These are phyloP conservation scores for Meleagris gallopavo DNA, from an alignment of 2,113 vertebrate genomes.

Conservation along the genomic window DNA sequence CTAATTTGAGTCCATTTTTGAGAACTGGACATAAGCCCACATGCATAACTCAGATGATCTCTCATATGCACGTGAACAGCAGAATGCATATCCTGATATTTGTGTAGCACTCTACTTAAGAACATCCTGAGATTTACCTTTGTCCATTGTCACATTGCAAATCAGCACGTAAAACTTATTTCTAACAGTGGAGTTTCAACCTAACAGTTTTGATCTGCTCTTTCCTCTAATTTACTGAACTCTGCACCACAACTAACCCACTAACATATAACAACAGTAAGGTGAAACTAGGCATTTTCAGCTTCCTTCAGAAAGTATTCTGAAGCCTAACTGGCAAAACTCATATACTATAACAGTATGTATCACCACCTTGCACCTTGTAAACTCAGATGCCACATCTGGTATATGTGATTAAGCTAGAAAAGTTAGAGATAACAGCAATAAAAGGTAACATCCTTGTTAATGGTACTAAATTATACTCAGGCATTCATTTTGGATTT, in stretches of 20 bases:
- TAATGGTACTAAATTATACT: background rate
- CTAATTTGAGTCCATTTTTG: background rate
- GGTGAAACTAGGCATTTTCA: background rate
- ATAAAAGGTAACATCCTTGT: background rate
- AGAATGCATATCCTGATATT: background rate
- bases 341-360: background rate
- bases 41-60: background rate
- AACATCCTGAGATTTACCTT: background rate
- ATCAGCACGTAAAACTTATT: background rate
- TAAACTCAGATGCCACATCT: background rate
- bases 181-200: background rate
- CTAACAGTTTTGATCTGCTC: background rate
- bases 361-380: background rate
- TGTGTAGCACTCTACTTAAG: background rate
- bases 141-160: background rate
- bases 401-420: background rate
- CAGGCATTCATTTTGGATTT: background rate
- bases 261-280: background rate
- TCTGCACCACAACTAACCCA: background rate
- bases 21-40: background rate
- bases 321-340: background rate
- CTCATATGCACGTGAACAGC: background rate
- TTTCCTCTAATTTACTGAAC: background rate
- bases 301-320: background rate
- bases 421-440: background rate